Base-by-base conservation (phyloP, 1,140 invertebrate genomes). In the Conopomorpha cramerella region DNA sequence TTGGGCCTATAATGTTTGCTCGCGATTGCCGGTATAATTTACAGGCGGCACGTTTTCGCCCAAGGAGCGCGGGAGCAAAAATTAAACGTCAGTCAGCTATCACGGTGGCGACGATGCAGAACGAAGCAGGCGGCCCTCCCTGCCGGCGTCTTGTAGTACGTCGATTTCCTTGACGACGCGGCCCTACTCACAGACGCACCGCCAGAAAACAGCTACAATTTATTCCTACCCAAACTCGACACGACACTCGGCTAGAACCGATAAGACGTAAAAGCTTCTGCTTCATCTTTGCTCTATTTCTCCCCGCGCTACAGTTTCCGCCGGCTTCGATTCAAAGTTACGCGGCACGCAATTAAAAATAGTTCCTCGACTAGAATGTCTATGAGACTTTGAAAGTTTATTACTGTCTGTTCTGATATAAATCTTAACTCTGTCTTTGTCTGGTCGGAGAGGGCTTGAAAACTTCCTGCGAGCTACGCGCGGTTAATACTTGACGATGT, bases 401-500 rank as follows among this genome's bases (percentile, higher is more conserved):
- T 23, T 23, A n/a, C n/a, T n/a, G n/a, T n/a, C n/a, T n/a, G n/a
- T 10, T 23, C 4, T 10, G 19, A 52, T 44, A 49, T 50, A 55
- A 54, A 51, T 55, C 52, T 45, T 53, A 62, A 55, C 45, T 53
- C 38, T 10, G 19, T 6, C 19, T 23, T 30, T 43, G 53, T 55
- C 19, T 37, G 8, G 11, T 8, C 17, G 43, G 50, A 49, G 49
- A 30, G 40, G 48, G 41, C 49, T 40, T 60, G 51, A 51, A 53
- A 63, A 55, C 47, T 46, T 52, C 19, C 40, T 41, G 37, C 45
- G 31, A 47, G 40, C 49, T 54, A 53, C 53, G 47, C 47, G 57
- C 53, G 54, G 55, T 63, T 68, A 67, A 70, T 74, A 60, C 63
- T 64, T 56, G 43, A 56, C 53, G 51, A 56, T 62, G 71, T 65